Evolutionary conservation across 2,113 vertebrate species (phyloP), one percentile per base, ranked within the genome.

Genomic region (Mionectes macconnelli): DNA sequence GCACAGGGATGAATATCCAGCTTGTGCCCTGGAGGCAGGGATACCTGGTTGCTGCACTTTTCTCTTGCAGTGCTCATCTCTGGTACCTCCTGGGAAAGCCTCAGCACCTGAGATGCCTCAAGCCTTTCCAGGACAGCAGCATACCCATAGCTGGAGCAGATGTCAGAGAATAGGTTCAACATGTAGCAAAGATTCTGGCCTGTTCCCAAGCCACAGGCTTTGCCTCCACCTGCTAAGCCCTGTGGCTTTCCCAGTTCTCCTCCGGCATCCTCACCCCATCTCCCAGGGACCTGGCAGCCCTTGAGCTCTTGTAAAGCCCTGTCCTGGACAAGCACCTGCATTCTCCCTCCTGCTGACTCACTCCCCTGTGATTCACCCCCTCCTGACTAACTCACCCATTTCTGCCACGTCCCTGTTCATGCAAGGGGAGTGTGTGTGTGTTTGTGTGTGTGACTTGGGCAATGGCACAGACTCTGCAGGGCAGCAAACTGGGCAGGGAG

Each of bases 111-210:
- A 45, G 55, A 87, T 12, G 4, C 8, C 17, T 12, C 59, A 57
- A 55, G n/a, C 8, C 14, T 8, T 40, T 20, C 17, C 1, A 12
- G 50, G 24, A 91, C 13, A 84, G 33, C 12, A 81, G 10, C 0
- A 0, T 17, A 35, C 4, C 12, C 7, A 8, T 1, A 8, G 28
- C 35, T 49, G 42, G 31, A 67, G n/a, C n/a, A n/a, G 9, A 68
- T 1, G 2, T 0, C 42, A 85, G 64, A 25, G 33, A 14, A 56
- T 3, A 7, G 20, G 23, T 33, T 87, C 2, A 2, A 30, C 24
- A 35, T 12, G 2, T 7, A 18, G 55, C 12, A 3, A 2, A 82
- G 33, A 56, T 60, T 40, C 47, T 5, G 1, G 25, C 25, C 60
- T 1, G 0, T 37, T 84, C 35, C 27, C 30, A 39, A 87, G 52